phyloP scores from a whole-genome alignment of 1,140 invertebrate species.

The Lerema accius region DNA sequence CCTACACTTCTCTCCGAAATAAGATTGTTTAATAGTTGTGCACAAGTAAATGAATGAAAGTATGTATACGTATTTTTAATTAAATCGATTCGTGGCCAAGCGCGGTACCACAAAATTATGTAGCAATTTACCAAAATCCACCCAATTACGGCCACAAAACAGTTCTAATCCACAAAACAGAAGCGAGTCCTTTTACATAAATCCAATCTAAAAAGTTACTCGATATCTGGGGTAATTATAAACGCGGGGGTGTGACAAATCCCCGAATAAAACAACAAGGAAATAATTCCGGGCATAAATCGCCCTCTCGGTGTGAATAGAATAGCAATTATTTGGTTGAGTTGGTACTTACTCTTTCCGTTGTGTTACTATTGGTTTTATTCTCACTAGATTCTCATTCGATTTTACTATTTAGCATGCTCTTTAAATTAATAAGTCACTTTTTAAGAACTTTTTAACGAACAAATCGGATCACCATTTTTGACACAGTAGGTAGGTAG shows the following conservation, averaged over 20 bases:
- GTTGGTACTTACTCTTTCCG: slow-evolving; percentile 56
- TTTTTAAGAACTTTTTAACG: too few relatives aligned
- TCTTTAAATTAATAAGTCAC: too few relatives aligned
- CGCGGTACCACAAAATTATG: slow-evolving; percentile 19
- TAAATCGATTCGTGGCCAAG: background rate
- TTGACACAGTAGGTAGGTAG: too few relatives aligned
- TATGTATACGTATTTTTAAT: background rate
- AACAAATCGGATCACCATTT: too few relatives aligned
- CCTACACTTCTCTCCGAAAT: too few relatives aligned
- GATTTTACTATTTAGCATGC: background rate
- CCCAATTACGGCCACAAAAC: slow-evolving; percentile 57
- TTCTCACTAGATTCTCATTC: slow-evolving; percentile 21
- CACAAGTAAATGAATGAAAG: background rate
- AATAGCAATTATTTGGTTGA: slow-evolving; percentile 83
- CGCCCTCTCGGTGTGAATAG: slow-evolving; percentile 79
- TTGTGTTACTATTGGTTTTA: slow-evolving; percentile 17
- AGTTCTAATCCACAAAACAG: slow-evolving; percentile 59
- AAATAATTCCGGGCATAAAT: slow-evolving; percentile 82
- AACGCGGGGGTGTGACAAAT: slow-evolving; percentile 77
- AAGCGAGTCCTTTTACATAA: slow-evolving; percentile 65
- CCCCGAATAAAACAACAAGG: slow-evolving; percentile 83
- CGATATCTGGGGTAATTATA: slow-evolving; percentile 79
- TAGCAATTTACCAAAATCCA: slow-evolving; percentile 49
- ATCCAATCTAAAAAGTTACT: slow-evolving; percentile 76
- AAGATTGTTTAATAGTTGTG: too few relatives aligned